These are phyloP conservation scores for Trogon surrucura DNA, from an alignment of 2,113 vertebrate species.

Conservation along the genomic window DNA sequence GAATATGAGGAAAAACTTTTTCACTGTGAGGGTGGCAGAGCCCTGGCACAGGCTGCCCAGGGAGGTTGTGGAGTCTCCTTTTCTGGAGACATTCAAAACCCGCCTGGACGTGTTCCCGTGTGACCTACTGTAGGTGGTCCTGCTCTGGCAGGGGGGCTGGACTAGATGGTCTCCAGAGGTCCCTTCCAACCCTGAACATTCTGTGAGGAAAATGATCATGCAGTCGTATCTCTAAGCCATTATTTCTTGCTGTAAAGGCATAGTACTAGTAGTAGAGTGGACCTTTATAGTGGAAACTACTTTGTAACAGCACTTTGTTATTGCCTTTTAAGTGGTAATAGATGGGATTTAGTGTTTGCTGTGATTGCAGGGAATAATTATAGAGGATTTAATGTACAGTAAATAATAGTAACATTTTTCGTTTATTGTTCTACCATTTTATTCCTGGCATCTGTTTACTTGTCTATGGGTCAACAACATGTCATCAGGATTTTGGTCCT, in stretches of 20 bases:
- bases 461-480: accelerated
- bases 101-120: too few species aligned
- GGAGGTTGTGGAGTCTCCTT: too few species aligned
- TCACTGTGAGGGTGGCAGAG: too few species aligned
- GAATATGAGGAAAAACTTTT: too few species aligned
- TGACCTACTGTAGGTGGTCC: too few species aligned
- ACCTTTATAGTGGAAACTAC: accelerated
- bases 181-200: too few species aligned
- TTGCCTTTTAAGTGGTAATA: not conserved
- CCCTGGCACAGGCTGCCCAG: too few species aligned
- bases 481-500: not conserved
- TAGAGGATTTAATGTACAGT: not conserved
- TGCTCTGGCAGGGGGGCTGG: too few species aligned
- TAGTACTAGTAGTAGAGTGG: not conserved
- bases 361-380: not conserved
- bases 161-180: too few species aligned
- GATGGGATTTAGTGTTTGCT: not conserved
- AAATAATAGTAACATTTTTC: not conserved
- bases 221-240: not conserved
- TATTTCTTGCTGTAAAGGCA: not conserved
- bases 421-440: not conserved
- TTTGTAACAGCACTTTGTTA: not conserved
- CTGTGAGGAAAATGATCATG: not conserved
- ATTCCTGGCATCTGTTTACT: not conserved
- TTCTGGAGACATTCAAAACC: too few species aligned